These are phyloP conservation scores for Pegoplata infirma DNA, from an alignment of 2,888 invertebrate species.

Conservation along the genomic window DNA sequence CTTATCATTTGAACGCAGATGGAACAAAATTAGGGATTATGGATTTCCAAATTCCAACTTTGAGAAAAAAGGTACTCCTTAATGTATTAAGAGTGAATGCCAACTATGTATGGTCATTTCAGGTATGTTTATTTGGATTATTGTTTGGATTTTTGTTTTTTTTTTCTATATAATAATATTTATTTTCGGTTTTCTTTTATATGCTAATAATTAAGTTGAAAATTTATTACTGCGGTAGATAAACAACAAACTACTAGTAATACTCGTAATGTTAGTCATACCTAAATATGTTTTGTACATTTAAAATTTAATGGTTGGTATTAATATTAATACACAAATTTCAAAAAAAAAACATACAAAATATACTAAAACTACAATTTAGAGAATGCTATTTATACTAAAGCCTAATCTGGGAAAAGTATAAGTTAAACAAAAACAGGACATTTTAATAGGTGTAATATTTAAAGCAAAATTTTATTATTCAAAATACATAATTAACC, in stretches of 20 bases:
- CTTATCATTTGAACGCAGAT: too few species aligned
- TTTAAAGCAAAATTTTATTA: not conserved
- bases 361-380: too few species aligned
- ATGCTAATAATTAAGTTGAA: conserved; percentile 64
- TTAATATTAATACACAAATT: conserved; percentile 12
- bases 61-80: too few species aligned
- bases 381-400: too few species aligned
- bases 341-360: not conserved
- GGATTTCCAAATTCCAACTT: too few species aligned
- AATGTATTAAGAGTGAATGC: too few species aligned
- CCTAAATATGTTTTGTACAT: conserved; percentile 2
- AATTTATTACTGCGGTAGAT: conserved; percentile 68
- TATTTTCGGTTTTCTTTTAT: not conserved
- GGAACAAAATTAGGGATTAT: too few species aligned
- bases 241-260: conserved; percentile 41
- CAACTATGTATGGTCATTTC: not conserved
- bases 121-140: too few species aligned
- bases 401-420: too few species aligned
- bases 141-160: not conserved
- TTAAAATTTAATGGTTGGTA: conserved; percentile 31
- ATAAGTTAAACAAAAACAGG: not conserved
- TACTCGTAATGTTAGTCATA: conserved; percentile 15
- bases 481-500: conserved; percentile 4
- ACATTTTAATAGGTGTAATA: not conserved
- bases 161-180: not conserved